Base-by-base conservation (phyloP, 2,113 vertebrate species). In the Myotis yumanensis region DNA sequence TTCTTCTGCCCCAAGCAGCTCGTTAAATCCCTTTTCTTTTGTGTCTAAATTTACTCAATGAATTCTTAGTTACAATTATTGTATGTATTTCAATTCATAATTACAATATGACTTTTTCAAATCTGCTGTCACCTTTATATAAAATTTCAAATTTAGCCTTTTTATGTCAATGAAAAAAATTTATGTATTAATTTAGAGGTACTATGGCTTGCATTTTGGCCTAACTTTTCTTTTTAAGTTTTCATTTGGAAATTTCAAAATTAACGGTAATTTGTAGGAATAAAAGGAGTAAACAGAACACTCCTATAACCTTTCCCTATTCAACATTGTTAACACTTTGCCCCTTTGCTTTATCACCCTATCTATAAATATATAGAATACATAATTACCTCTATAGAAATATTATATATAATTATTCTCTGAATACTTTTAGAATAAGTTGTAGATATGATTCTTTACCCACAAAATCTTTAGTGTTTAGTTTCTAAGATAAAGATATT, bases 21-120 rank as follows among this genome's bases (percentile, higher is more conserved):
- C 5, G 17, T 18, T 62, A 82, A 73, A 5, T 68, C 18, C 25
- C 28, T 68, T 22, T 86, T 35, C 37, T 54, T 7, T 52, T 77
- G 30, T 51, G 28, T 86, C 11, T 86, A 93, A 80, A 93, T 1
- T 48, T 57, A 76, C 30, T 87, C 62, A 86, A 30, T 32, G 30
- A 77, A 82, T 28, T 90, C 66, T 84, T 40, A 66, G 22, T 85
- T 87, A 93, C 73, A 89, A 76, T 62, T 71, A 59, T 16, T 86
- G 5, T 25, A 37, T 4, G 37, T 37, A 68, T 86, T 89, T 96
- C 62, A 90, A 77, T 54, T 86, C 25, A 23, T 35, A 90, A 89
- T 77, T 94, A 68, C 73, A 85, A 32, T 30, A 84, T 57, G 54
- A 85, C 5, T 79, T 89, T 93, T 82, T 69, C 51, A 90, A 71